A percentile compares a stretch with the other conserved stretches of the same genome.
These are phyloP conservation scores for Battus philenor DNA, from an alignment of 1,140 invertebrate species.

Conservation along the genomic window DNA sequence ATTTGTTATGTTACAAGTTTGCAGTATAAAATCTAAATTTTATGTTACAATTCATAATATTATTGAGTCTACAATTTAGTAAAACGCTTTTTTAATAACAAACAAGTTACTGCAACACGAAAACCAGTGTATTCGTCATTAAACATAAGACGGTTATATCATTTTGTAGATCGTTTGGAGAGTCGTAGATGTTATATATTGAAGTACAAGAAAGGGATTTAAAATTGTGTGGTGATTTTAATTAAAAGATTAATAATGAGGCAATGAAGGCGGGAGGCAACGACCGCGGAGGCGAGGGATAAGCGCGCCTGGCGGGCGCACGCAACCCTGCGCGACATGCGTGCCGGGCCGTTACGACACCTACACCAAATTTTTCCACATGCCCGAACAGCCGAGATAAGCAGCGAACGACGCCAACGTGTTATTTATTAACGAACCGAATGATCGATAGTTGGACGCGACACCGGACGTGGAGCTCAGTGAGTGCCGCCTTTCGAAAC, in stretches of 20 bases:
- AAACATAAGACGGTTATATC: too few relatives aligned
- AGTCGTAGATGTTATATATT: too few relatives aligned
- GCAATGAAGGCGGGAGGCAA: slow-evolving; percentile 47
- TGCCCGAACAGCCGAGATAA: slow-evolving; percentile 71
- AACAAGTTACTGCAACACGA: too few relatives aligned
- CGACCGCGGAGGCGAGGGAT: slow-evolving; percentile 40
- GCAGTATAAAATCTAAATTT: too few relatives aligned
- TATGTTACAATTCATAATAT: too few relatives aligned
- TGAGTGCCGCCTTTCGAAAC: slow-evolving; percentile 66
- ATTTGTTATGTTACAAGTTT: too few relatives aligned
- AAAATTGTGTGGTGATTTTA: slow-evolving; percentile 34
- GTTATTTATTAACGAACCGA: slow-evolving; percentile 75
- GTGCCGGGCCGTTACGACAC: slow-evolving; percentile 71
- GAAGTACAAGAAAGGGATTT: too few relatives aligned
- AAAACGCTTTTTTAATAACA: too few relatives aligned
- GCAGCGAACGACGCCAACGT: slow-evolving; percentile 66
- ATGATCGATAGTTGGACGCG: slow-evolving; percentile 74
- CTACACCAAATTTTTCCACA: slow-evolving; percentile 74
- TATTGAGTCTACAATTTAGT: too few relatives aligned
- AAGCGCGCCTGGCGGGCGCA: slow-evolving; percentile 54
- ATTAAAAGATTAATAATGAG: slow-evolving; percentile 66
- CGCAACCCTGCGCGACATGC: slow-evolving; percentile 65
- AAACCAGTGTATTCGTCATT: too few relatives aligned
- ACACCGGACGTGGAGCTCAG: slow-evolving; percentile 65
- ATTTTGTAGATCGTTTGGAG: too few relatives aligned